Evolutionary conservation across 2,888 invertebrate genomes (phyloP), one percentile per base, ranked within the genome.

Genomic region (Pseudococcus longispinus): DNA sequence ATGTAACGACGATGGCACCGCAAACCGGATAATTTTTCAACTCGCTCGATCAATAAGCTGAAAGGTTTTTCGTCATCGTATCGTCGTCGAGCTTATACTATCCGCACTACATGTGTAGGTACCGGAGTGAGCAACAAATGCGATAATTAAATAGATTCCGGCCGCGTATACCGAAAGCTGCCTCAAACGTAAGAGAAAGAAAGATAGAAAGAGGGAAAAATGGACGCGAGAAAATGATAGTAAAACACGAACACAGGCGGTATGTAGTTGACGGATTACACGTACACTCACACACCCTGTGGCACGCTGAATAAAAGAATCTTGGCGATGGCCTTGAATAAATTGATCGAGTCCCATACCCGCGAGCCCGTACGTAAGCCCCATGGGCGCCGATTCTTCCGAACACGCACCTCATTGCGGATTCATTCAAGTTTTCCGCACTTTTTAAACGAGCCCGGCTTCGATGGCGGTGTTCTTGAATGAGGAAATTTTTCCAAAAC

Each of bases 341-440:
- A 84, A 84, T 84, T 84, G 84, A 84, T 84, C 84, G 55, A 84
- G 60, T 60, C 84, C 83, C 83, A 60, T 84, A 84, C 84, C 60
- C 55, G 32, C 84, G 60, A 84, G 46, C 55, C 77, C 70, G 20
- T 70, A 70, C 46, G 60, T 55, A 84, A 84, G 84, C 84, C 84
- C 84, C 84, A 84, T 37, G 84, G 84, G 84, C 84, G 55, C 55
- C 84, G 37, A 29, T 20, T 60, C 60, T 84, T 84, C 32, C 55
- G 11, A 84, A 55, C 84, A 37, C 60, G 55, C 55, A 55, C 84
- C 55, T 55, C 51, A 83, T 83, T 46, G 55, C 60, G 55, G 84
- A 55, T 84, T 84, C 84, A 84, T 84, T 84, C 84, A 84, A 84
- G 55, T 60, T 84, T 83, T 84, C 60, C 60, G 44, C 46, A 83